A percentile compares a stretch with the other conserved stretches of the same genome.
Conservation (phyloP, 1,140 invertebrate species). For the Pseudachorutes palmiensis region DNA sequence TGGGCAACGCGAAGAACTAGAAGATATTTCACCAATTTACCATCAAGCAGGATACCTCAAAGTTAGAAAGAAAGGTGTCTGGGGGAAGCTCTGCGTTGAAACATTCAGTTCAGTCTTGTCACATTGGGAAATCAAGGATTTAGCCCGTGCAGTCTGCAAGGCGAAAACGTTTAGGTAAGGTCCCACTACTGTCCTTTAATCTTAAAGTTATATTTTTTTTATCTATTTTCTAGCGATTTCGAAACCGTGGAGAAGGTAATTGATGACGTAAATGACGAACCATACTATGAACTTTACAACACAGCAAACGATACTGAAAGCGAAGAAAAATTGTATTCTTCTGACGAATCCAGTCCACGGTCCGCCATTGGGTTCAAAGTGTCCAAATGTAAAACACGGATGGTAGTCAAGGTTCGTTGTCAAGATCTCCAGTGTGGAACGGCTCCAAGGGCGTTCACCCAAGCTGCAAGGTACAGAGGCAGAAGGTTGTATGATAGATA, state of each 20-base stretch:
- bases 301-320: constrained; percentile 22
- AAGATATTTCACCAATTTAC: constrained; percentile 34
- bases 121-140: constrained; percentile 57
- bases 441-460: constrained; percentile 35
- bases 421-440: constrained; percentile 61
- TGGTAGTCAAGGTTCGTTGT: constrained; percentile 60
- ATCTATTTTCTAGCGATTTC: constrained; percentile 46
- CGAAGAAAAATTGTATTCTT: constrained; percentile 15
- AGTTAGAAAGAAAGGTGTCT: constrained; percentile 58
- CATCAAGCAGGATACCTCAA: constrained; percentile 26
- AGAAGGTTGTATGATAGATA: constrained; percentile 36
- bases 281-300: constrained; percentile 39
- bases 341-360: constrained; percentile 40
- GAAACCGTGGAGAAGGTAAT: constrained; percentile 48
- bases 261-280: constrained; percentile 40
- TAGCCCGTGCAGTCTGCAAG: constrained; percentile 66
- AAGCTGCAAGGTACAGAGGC: constrained; percentile 36
- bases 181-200: background rate
- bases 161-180: constrained; percentile 66
- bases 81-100: constrained; percentile 69
- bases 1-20: constrained; percentile 40
- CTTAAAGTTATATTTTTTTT: constrained; percentile 7
- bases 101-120: constrained; percentile 53
- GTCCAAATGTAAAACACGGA: constrained; percentile 53
- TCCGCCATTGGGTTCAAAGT: constrained; percentile 56